A percentile compares a stretch with the other conserved stretches of the same genome.
phyloP scores from a whole-genome alignment of 2,888 invertebrate species.

The Tolmerus cingulatus region DNA sequence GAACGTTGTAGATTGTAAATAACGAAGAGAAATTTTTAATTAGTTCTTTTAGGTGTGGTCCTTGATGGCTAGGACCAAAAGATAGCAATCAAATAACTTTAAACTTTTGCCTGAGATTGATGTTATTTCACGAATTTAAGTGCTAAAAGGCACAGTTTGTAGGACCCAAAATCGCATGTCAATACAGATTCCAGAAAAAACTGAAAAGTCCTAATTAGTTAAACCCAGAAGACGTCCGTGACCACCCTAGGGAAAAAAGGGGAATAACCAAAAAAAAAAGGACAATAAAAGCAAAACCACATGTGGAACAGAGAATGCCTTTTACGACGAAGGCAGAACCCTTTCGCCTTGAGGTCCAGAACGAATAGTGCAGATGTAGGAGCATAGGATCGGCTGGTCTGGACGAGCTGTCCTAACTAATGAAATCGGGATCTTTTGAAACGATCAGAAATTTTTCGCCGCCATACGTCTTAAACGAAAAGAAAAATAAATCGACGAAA shows the following conservation, averaged over 20 bases:
- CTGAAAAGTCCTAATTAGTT: constrained; percentile 1
- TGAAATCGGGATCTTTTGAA: constrained; percentile 8
- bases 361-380: neutral
- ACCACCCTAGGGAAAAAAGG: constrained; percentile 21
- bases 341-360: neutral
- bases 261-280: neutral
- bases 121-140: neutral
- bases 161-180: neutral
- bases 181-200: neutral
- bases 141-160: neutral
- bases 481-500: neutral
- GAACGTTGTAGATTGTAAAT: too few species aligned
- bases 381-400: neutral
- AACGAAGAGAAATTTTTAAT: too few species aligned
- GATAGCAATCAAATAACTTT: neutral
- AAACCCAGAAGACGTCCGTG: neutral
- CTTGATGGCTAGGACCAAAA: neutral
- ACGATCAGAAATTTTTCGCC: neutral
- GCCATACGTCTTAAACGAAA: neutral
- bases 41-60: neutral
- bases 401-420: neutral
- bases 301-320: constrained; percentile 33
- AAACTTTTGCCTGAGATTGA: neutral
- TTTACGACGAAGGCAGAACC: constrained; percentile 21
- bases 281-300: constrained; percentile 7